Percentiles rank a stretch among this genome's conserved stretches.
Conservation (phyloP, 2,888 invertebrate genomes). For the Pachycephus smyrnensis region DNA sequence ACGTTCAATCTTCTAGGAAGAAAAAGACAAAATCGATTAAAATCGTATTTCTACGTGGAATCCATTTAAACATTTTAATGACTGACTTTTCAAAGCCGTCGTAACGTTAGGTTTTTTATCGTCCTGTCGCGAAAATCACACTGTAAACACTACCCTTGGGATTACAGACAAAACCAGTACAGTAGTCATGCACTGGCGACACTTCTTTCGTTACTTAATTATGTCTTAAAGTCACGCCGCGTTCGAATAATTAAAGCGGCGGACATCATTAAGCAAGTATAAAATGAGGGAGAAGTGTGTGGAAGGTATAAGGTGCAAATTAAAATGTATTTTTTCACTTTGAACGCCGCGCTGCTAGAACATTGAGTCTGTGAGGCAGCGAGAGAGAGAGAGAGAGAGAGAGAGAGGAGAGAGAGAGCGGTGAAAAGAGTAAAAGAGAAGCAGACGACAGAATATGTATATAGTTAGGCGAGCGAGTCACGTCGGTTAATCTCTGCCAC, state of each 20-base stretch:
- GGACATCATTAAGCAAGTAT: conserved; percentile 54
- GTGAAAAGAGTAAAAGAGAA: neutral
- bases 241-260: conserved; percentile 53
- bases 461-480: neutral
- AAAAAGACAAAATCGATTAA: neutral
- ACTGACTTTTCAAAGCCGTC: neutral
- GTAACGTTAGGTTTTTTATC: neutral
- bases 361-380: neutral
- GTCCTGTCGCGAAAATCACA: neutral
- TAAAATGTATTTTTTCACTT: conserved; percentile 20
- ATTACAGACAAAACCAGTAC: neutral
- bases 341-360: conserved; percentile 10
- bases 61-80: neutral
- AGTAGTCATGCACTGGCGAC: neutral
- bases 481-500: neutral
- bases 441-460: neutral
- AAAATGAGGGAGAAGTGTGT: conserved; percentile 44
- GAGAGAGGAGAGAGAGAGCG: neutral
- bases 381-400: neutral
- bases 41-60: neutral
- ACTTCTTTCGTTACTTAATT: conserved; percentile 48
- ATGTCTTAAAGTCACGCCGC: conserved; percentile 39
- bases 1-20: too few relatives aligned
- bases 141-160: neutral
- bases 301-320: conserved; percentile 29